phyloP scores from a whole-genome alignment of 2,888 invertebrate species.

The Pyrrhia umbra region DNA sequence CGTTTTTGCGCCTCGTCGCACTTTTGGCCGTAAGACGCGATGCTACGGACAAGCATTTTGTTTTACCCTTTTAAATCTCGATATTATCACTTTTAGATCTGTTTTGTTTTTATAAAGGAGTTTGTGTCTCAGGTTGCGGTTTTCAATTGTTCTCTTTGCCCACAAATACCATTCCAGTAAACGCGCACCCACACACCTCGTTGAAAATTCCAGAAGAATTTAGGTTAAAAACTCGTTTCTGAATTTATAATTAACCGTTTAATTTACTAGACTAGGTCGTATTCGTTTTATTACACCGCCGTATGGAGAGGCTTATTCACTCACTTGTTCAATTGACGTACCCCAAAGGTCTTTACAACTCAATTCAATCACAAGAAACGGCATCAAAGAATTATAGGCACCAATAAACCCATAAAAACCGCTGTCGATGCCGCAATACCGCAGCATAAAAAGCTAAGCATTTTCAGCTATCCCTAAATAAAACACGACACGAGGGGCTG shows the following conservation, averaged over 20 bases:
- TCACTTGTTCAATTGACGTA: constrained; percentile 50
- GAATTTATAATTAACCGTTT: constrained; percentile 47
- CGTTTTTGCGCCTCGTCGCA: constrained; percentile 72
- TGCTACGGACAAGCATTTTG: constrained; percentile 69
- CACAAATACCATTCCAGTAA: background rate
- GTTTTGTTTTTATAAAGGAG: constrained; percentile 45
- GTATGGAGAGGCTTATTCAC: constrained; percentile 42
- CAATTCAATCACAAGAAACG: constrained; percentile 59
- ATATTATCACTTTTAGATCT: constrained; percentile 40
- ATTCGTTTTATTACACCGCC: constrained; percentile 43
- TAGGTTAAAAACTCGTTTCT: constrained; percentile 12
- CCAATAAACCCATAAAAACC: constrained; percentile 62
- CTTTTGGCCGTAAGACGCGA: constrained; percentile 73
- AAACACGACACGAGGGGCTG: constrained; percentile 66
- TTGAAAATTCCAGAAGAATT: constrained; percentile 15
- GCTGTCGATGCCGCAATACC: constrained; percentile 59
- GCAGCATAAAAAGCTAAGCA: constrained; percentile 64
- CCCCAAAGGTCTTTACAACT: constrained; percentile 61
- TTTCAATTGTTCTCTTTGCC: constrained; percentile 17
- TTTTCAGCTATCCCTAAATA: constrained; percentile 71
- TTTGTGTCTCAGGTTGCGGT: constrained; percentile 13
- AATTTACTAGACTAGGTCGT: constrained; percentile 36
- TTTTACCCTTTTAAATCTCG: constrained; percentile 54
- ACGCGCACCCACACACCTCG: background rate
- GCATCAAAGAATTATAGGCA: constrained; percentile 62